Evolutionary conservation across 53 echinoderm and acorn worm species (phyloP), one percentile per base, ranked within the genome.

Genomic region (Antedon mediterranea): DNA sequence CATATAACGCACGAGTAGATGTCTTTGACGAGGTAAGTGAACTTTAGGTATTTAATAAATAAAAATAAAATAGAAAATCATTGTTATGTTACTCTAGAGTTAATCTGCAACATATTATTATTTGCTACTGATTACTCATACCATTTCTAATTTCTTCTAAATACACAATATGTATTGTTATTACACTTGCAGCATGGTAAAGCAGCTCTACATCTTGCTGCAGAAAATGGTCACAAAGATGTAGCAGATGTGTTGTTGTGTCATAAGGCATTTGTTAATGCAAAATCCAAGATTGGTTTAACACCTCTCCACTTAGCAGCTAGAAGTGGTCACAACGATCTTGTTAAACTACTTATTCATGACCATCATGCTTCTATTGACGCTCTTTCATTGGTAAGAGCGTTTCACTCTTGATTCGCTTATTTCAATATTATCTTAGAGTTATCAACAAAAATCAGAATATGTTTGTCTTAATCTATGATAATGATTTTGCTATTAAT

Each of bases 191-290:
- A 94, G 94, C 91, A 94, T 73, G 94, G 94, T 32, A 94, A 94
- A 85, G 95, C 91, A 73, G 95, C 95, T 27, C 89, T 94, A 8
- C 95, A 94, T 43, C 87, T 94, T 57, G 95, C 91, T 74, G 83
- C 95, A 0, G 95, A 91, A 78, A 94, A 89, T 30, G 95, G 95
- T 13, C 95, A 94, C 74, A 78, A 77, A 30, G 84, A 85, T 3
- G 91, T 91, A 3, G 85, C 91, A 0, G 87, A 91, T 44, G 87
- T 91, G 79, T 86, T 94, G 28, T 84, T 94, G 41, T 89, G 84
- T 89, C 91, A 89, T 74, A 94, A 94, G 33, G 95, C 95, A 20
- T 94, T 94, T 34, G 95, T 94, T 13, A 94, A 94, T 78, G 89
- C 95, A 78, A 94, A 91, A 78, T 91, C 95, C 28, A 94, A 91